These are phyloP conservation scores for Andrena praecox DNA, from an alignment of 2,888 invertebrate genomes.

Conservation along the genomic window DNA sequence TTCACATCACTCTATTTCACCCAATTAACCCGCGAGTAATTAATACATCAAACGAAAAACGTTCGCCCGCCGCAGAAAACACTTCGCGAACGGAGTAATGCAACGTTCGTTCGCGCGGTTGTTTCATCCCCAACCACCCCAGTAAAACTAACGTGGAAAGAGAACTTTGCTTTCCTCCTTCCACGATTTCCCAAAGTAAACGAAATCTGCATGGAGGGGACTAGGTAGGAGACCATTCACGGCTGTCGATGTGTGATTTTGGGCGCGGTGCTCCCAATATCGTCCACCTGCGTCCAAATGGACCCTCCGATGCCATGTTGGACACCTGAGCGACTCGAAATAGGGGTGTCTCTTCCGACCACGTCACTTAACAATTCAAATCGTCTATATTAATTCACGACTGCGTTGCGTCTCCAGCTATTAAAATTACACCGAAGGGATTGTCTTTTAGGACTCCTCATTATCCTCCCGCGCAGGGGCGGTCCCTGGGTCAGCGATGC, in stretches of 20 bases:
- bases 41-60: too few species aligned
- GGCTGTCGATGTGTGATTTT: background rate
- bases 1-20: too few species aligned
- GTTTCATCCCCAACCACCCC: background rate
- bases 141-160: background rate
- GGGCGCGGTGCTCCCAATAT: background rate
- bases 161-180: background rate
- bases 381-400: too few species aligned
- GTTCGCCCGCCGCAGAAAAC: too few species aligned
- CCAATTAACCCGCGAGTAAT: too few species aligned
- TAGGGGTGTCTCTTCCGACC: background rate
- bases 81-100: too few species aligned
- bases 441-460: too few species aligned
- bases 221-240: background rate
- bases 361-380: too few species aligned
- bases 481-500: too few species aligned
- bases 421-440: too few species aligned
- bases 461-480: too few species aligned
- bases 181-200: background rate
- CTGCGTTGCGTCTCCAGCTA: too few species aligned
- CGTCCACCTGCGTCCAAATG: background rate
- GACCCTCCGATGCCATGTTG: background rate
- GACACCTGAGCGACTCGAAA: background rate
- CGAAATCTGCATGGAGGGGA: background rate
- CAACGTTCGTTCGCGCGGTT: background rate